A percentile compares a stretch with the other conserved stretches of the same genome.
Conservation (phyloP, 2,113 vertebrate genomes). For the Ptychochromis oligacanthus region DNA sequence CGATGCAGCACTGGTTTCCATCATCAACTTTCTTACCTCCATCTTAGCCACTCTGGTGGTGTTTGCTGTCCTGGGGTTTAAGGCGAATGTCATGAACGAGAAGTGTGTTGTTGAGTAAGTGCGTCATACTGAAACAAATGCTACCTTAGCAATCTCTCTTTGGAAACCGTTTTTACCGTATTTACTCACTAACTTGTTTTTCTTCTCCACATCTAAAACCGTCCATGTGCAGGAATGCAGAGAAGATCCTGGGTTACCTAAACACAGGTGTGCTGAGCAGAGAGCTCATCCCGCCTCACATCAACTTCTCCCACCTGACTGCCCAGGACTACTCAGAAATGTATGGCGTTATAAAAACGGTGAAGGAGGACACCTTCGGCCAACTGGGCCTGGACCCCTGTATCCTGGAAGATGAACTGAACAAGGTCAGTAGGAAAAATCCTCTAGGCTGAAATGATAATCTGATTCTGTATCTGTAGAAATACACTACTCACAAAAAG, state of each 20-base stretch:
- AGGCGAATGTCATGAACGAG: slow-evolving; percentile 98
- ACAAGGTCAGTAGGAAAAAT: slow-evolving; percentile 84
- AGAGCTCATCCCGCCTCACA: slow-evolving; percentile 93
- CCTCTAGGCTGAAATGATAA: not conserved
- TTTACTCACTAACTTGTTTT: not conserved
- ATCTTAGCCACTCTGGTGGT: slow-evolving; percentile 96
- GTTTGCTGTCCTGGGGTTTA: slow-evolving; percentile 98
- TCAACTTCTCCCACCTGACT: slow-evolving; percentile 96
- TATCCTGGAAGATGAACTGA: slow-evolving; percentile 91
- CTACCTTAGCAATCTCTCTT: fast-evolving
- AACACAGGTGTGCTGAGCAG: slow-evolving; percentile 89
- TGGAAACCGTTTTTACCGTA: too few relatives aligned
- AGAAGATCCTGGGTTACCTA: slow-evolving; percentile 93
- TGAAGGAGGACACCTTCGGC: slow-evolving; percentile 89
- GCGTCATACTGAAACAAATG: not conserved
- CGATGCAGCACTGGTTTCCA: slow-evolving; percentile 91
- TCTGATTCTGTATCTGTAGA: not conserved
- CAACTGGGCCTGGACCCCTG: slow-evolving; percentile 91
- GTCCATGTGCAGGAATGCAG: slow-evolving; percentile 85
- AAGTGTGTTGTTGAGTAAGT: slow-evolving; percentile 98
- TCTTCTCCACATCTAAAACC: not conserved
- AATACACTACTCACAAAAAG: too few relatives aligned
- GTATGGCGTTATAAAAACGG: slow-evolving; percentile 93
- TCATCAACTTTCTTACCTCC: slow-evolving; percentile 97
- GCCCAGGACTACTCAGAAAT: slow-evolving; percentile 93